Evolutionary conservation across 92 coral and sea anemone genomes (phyloP).

Genomic region (Porites rus): DNA sequence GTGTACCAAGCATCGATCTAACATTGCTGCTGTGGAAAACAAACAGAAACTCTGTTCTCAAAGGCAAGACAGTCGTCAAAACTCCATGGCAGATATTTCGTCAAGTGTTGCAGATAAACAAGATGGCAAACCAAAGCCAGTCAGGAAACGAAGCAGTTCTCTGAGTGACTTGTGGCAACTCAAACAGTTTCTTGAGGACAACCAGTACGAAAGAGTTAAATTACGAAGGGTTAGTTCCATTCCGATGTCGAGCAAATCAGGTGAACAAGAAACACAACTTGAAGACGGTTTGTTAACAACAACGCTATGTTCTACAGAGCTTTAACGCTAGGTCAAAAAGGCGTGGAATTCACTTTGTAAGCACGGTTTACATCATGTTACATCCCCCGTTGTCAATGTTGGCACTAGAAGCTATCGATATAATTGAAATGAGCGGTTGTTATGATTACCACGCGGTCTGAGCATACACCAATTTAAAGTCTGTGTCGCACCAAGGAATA

Average conservation of each 20-base stretch:
- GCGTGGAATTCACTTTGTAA: neutral
- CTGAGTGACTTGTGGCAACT: neutral
- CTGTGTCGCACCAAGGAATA: too few species aligned
- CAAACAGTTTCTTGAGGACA: neutral
- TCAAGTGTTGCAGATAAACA: neutral
- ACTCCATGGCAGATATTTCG: neutral
- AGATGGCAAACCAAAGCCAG: neutral
- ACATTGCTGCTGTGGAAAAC: neutral
- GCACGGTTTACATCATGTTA: too few species aligned
- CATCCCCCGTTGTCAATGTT: too few species aligned
- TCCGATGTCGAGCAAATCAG: constrained; percentile 1
- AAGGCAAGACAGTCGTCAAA: neutral
- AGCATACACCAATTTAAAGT: too few species aligned
- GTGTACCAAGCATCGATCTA: neutral
- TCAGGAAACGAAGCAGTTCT: constrained; percentile 43
- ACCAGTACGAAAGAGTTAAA: constrained; percentile 2
- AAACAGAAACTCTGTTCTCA: neutral
- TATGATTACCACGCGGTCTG: too few species aligned
- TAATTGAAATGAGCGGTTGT: too few species aligned
- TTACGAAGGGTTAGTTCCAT: constrained; percentile 26
- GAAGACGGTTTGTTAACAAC: constrained; percentile 44
- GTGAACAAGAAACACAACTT: constrained; percentile 23
- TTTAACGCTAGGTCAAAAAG: neutral
- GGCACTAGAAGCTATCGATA: too few species aligned
- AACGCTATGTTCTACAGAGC: constrained; percentile 48